These are phyloP conservation scores for Mus minutoides DNA, from an alignment of 2,797 vertebrate genomes.

Conservation along the genomic window DNA sequence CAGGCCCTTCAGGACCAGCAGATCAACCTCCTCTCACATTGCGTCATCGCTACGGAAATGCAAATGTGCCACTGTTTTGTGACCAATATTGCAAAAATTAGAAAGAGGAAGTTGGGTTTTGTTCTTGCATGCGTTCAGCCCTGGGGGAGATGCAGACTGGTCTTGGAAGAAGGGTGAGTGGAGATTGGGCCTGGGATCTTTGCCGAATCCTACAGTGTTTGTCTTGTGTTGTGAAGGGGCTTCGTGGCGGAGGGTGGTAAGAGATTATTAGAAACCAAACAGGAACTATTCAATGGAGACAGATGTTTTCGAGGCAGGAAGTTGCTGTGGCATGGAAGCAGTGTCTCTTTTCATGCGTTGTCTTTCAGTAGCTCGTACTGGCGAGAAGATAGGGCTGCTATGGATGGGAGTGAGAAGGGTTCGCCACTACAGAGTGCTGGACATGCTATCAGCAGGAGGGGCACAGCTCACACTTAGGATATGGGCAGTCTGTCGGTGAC, in stretches of 20 bases:
- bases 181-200: neutral
- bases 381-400: neutral
- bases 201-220: neutral
- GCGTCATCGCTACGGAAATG: slow-evolving; percentile 72
- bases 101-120: slow-evolving; percentile 75
- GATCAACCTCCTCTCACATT: neutral
- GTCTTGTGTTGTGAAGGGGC: neutral
- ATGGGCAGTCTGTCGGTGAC: neutral
- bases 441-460: neutral
- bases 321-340: neutral
- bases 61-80: slow-evolving; percentile 69
- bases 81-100: slow-evolving; percentile 68
- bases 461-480: neutral
- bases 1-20: slow-evolving; percentile 49
- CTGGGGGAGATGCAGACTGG: neutral
- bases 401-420: neutral
- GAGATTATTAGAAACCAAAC: neutral
- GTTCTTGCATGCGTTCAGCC: slow-evolving; percentile 40
- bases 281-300: neutral
- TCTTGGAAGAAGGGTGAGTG: slow-evolving; percentile 73
- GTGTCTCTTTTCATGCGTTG: neutral
- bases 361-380: neutral
- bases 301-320: slow-evolving; percentile 58
- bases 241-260: neutral
- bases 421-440: neutral